Base-by-base conservation (phyloP, 2,113 vertebrate species). In the Phyllostomus hastatus region DNA sequence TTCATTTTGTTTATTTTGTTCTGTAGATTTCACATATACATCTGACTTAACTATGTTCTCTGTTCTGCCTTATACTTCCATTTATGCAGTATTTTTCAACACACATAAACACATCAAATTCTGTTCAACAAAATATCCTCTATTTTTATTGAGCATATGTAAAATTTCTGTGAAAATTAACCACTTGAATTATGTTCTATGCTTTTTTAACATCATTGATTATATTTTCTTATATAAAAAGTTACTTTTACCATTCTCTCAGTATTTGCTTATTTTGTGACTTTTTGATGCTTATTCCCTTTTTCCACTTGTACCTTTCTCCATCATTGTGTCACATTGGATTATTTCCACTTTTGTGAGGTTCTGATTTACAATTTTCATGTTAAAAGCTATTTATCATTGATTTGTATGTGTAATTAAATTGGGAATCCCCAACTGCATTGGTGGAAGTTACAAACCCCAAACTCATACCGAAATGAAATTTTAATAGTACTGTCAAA, bases 351-450 rank as follows among this genome's bases (percentile, higher is more conserved):
- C 31, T 91, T 95, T 54, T 59, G 4, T 69, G 41, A 86, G 61
- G 26, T 90, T 95, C 33, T 82, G 69, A 73, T 41, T 91, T 91
- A 43, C 12, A 75, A 48, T 46, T 64, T 95, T 96, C n/a, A 73
- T 26, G 10, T 72, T 20, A 54, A 43, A 73, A 79, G 4, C 31
- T 83, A 57, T 43, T 85, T 88, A 41, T 89, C 28, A 76, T 79
- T 31, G 10, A 57, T 91, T 52, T 90, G 43, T n/a, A 10, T 87
- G 50, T 92, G 46, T 89, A 84, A 81, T 38, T 91, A 2, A 80
- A 81, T 38, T 91, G 3, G 1, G 17, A 70, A n/a, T 3, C 24
- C 15, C 48, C n/a, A 33, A 57, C 90, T 90, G 59, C 1, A 95
- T 52, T 80, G 67, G 12, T 83, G 4, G 33, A 79, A 72, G 19